These are phyloP conservation scores for Tetraneura akinire DNA, from an alignment of 1,140 invertebrate species.

Conservation along the genomic window DNA sequence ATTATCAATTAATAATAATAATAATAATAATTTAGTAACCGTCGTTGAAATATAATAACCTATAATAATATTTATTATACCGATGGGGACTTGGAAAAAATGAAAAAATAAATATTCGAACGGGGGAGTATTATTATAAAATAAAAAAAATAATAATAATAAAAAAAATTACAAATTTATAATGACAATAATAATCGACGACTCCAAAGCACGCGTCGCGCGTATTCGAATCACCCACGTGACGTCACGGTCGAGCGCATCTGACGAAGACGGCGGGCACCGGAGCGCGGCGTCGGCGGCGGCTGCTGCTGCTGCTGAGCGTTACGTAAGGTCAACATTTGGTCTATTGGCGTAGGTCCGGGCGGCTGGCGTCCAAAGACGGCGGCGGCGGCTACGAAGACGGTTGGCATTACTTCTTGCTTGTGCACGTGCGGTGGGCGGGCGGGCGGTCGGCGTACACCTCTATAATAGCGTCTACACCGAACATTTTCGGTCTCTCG, in stretches of 20 bases:
- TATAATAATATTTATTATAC: too few species aligned
- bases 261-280: neutral
- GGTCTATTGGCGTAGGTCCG: constrained; percentile 46
- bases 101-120: too few species aligned
- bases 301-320: neutral
- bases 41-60: too few species aligned
- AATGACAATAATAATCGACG: too few species aligned
- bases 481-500: constrained; percentile 40
- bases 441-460: too few species aligned
- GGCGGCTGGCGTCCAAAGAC: neutral
- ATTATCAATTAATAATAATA: too few species aligned
- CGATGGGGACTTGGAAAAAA: too few species aligned
- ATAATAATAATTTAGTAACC: too few species aligned
- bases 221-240: neutral
- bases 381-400: neutral
- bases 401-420: constrained; percentile 37
- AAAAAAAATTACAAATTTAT: too few species aligned
- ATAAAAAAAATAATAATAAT: too few species aligned
- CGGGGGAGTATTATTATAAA: too few species aligned
- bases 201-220: too few species aligned
- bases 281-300: neutral
- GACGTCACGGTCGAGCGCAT: neutral
- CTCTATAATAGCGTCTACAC: neutral
- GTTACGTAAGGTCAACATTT: constrained; percentile 47
- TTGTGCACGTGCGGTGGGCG: neutral